Evolutionary conservation across 2,888 invertebrate species (phyloP), one percentile per base, ranked within the genome.

Genomic region (Julus scandinavius): DNA sequence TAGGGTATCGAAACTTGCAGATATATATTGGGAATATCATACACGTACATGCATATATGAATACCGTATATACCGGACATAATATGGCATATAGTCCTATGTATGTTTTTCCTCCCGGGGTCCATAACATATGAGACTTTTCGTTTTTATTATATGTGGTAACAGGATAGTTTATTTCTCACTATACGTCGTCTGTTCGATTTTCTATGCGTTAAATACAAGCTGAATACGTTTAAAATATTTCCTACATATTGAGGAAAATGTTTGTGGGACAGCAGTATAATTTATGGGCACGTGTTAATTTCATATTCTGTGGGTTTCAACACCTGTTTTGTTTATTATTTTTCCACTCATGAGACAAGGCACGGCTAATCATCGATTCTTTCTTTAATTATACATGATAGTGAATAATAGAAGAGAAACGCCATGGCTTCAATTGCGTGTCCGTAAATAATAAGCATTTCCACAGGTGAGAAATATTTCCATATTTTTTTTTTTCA

Each of bases 271-370:
- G 20, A 11, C 72, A n/a, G 72, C 72, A 9, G 72, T 20, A 20
- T 7, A 72, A 72, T 72, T 72, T 20, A 72, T n/a, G 72, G 63
- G 15, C 7, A 72, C 29, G 72, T 72, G 72, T 72, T 72, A 72
- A 72, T 72, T 72, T 72, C 29, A 72, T 72, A 72, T 72, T 72
- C 72, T 72, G 72, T 72, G 72, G 72, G 72, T 72, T 72, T 72
- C 72, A 72, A 72, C 72, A 72, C 72, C 72, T 72, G 72, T 72
- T 72, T 72, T 72, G 72, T 72, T 72, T 72, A 72, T 72, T 72
- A 72, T 72, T 72, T 72, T 72, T 72, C 72, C 29, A 72, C 72
- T 72, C 72, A 9, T 72, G 72, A 72, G 72, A 72, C 29, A 72
- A 72, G 72, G 72, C 72, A 29, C 72, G 29, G 72, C 72, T 72